Base-by-base conservation (phyloP, 2,797 vertebrate genomes). In the Pyrocephalus nanus region DNA sequence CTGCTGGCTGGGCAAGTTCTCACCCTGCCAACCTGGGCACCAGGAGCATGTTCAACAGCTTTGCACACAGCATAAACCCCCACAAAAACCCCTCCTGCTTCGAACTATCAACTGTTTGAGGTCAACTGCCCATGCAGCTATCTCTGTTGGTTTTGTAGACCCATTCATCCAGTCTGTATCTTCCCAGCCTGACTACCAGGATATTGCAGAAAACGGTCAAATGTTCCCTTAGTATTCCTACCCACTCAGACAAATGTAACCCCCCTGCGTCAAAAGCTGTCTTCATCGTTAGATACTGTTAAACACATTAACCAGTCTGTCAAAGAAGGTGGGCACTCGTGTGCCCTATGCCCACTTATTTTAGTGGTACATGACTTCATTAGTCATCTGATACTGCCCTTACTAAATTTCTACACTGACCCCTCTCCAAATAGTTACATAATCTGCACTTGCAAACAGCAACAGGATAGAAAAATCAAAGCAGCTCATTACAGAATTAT, bases 61-160 rank as follows among this genome's bases (percentile, higher is more conserved):
- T 36, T 83, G 21, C 14, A 8, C 1, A 1, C 13, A 57, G 23
- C 23, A 81, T 5, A 38, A 86, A 43, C 2, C 5, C 23, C 4
- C 32, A 48, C 0, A 0, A 9, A 90, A 55, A 48, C 8, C 9
- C 8, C 29, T 77, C 36, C 45, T 40, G 7, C 45, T 75, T 8
- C 10, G 12, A 80, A 66, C 19, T 43, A 18, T 10, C 0, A 0
- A 32, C 21, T n/a, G 38, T 12, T 66, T 47, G 25, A 79, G 30
- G 22, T 42, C 45, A 74, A 26, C 7, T 40, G 48, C 11, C 43
- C n/a, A 23, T 9, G 2, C 61, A 47, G 8, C 11, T 48, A 8
- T 67, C 48, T 45, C 32, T 14, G 12, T 22, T 67, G 18, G 34
- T n/a, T 83, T 36, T 43, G 18, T 9, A 92, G 42, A 30, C 25